Percentiles rank a stretch among this genome's conserved stretches.
Evolutionary conservation across 1,140 invertebrate genomes (phyloP).

Genomic region (Ostrea edulis): DNA sequence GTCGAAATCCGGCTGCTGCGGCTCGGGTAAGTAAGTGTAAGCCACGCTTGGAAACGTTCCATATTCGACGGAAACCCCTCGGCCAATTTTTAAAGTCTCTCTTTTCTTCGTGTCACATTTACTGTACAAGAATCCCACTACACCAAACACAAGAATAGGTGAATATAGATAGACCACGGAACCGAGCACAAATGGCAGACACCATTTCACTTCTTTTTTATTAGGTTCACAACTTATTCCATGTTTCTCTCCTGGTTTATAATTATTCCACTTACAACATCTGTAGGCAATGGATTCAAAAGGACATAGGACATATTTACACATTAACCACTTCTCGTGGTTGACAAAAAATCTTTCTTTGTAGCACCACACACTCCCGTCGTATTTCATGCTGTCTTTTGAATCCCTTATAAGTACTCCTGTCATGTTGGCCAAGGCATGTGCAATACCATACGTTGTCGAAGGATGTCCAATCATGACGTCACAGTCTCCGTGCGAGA

Average conservation of each 20-base stretch:
- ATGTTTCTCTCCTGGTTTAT: neutral
- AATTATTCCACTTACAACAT: conserved; percentile 42
- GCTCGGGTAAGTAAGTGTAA: neutral
- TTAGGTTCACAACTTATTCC: neutral
- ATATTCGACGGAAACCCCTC: conserved; percentile 1
- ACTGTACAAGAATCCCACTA: neutral
- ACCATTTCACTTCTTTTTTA: conserved; percentile 33
- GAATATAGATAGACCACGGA: neutral
- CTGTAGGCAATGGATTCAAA: conserved; percentile 46
- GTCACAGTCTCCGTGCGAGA: conserved; percentile 1
- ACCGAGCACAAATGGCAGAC: conserved; percentile 51
- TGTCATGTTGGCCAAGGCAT: neutral
- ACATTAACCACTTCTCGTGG: conserved; percentile 29
- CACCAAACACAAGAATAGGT: neutral
- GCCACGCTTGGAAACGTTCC: conserved; percentile 3
- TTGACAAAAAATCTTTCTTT: conserved; percentile 46
- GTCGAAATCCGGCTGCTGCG: neutral
- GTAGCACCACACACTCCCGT: conserved; percentile 53
- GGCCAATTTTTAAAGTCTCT: neutral
- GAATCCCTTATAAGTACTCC: neutral
- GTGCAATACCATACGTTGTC: neutral
- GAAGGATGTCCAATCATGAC: neutral
- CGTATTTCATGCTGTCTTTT: conserved; percentile 33
- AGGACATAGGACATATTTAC: conserved; percentile 47
- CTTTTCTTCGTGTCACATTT: neutral